Conservation (phyloP, 2,888 invertebrate genomes). For the Pomacea canaliculata region DNA sequence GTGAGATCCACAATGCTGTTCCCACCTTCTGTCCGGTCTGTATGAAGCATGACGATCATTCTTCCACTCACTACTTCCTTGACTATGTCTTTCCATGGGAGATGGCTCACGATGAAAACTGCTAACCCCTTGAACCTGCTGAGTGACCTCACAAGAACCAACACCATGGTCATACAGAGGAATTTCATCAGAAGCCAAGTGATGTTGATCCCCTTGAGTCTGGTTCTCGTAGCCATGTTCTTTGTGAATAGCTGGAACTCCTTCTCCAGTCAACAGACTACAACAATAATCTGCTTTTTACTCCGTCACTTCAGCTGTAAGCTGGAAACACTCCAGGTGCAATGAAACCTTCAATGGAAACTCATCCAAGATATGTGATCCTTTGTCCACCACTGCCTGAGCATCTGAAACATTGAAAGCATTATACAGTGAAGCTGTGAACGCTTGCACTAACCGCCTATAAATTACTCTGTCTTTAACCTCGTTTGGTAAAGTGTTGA, state of each 20-base stretch:
- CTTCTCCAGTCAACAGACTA: too few species aligned
- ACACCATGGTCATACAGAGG: too few species aligned
- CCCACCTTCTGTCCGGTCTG: too few species aligned
- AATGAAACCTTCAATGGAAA: neutral
- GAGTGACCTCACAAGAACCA: too few species aligned
- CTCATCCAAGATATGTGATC: neutral
- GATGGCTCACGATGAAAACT: neutral
- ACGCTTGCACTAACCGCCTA: neutral
- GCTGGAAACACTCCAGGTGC: neutral
- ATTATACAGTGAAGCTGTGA: neutral
- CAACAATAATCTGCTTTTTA: too few species aligned
- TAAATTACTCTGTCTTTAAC: neutral
- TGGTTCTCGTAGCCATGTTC: too few species aligned
- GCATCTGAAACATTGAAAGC: slow-evolving; percentile 11
- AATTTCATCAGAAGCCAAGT: too few species aligned
- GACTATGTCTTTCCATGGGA: neutral
- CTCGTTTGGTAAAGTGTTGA: neutral
- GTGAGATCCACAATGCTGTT: too few species aligned
- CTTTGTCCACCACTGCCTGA: slow-evolving; percentile 9
- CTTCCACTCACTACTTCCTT: neutral
- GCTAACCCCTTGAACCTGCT: neutral
- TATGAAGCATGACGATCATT: too few species aligned
- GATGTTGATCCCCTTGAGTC: too few species aligned
- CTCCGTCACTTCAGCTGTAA: too few species aligned
- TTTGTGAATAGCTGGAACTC: too few species aligned